Evolutionary conservation across 2,888 invertebrate genomes (phyloP).

Genomic region (Athalia rosae): DNA sequence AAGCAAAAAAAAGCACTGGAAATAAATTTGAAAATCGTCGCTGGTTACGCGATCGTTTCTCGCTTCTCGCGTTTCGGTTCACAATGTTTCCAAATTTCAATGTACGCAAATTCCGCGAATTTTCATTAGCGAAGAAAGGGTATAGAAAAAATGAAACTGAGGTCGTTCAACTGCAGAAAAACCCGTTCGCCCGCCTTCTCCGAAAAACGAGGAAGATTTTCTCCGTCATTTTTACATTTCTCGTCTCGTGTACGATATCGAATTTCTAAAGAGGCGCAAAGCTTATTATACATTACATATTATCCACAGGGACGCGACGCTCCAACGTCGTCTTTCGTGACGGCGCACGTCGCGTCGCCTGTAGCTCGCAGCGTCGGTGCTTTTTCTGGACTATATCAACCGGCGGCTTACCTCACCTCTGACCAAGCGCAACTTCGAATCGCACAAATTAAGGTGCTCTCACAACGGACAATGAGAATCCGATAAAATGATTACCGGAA

Average conservation of each 20-base stretch:
- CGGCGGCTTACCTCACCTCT: no score
- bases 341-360: no score
- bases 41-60: not conserved
- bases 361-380: no score
- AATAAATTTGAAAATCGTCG: constrained; percentile 4
- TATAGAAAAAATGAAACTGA: not conserved
- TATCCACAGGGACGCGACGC: constrained; percentile 8
- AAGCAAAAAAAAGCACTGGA: not conserved
- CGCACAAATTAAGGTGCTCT: no score
- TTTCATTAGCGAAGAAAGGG: not conserved
- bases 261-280: no score
- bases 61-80: not conserved
- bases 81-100: not conserved
- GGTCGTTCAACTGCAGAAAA: no score
- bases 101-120: not conserved
- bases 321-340: no score
- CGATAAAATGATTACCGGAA: no score
- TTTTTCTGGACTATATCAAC: no score
- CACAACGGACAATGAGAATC: no score
- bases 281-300: not conserved
- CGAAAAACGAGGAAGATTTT: not conserved
- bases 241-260: not conserved
- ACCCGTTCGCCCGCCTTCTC: no score
- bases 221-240: constrained; percentile 5
- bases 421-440: no score